These are phyloP conservation scores for Pithys albifrons DNA, from an alignment of 2,113 vertebrate species.

Conservation along the genomic window DNA sequence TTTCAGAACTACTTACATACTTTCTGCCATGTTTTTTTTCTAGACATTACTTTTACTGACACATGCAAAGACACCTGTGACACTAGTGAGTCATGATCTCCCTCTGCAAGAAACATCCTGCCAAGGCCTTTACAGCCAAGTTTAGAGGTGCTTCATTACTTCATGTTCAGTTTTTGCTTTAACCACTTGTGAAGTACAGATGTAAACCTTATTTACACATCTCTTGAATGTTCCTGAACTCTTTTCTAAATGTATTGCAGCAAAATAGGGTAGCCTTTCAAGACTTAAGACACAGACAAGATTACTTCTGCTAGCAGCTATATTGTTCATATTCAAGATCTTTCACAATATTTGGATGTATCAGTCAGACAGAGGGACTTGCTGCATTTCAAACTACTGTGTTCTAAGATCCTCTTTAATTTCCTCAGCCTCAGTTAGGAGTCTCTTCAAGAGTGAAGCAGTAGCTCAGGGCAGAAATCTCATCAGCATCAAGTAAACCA, in stretches of 20 bases:
- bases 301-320: neutral
- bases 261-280: neutral
- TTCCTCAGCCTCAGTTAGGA: neutral
- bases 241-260: neutral
- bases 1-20: neutral
- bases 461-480: neutral
- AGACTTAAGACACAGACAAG: neutral
- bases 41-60: neutral
- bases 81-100: neutral
- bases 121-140: neutral
- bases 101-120: neutral
- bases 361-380: neutral
- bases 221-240: neutral
- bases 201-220: neutral
- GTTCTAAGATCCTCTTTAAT: neutral
- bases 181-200: neutral
- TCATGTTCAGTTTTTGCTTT: neutral
- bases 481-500: neutral
- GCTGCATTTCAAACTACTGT: neutral
- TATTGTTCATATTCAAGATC: neutral
- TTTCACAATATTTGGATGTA: neutral
- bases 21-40: neutral
- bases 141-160: neutral
- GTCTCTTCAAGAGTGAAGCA: neutral
- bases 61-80: neutral